These are phyloP conservation scores for Silurus aristotelis DNA, from an alignment of 2,797 vertebrate genomes.

Conservation along the genomic window DNA sequence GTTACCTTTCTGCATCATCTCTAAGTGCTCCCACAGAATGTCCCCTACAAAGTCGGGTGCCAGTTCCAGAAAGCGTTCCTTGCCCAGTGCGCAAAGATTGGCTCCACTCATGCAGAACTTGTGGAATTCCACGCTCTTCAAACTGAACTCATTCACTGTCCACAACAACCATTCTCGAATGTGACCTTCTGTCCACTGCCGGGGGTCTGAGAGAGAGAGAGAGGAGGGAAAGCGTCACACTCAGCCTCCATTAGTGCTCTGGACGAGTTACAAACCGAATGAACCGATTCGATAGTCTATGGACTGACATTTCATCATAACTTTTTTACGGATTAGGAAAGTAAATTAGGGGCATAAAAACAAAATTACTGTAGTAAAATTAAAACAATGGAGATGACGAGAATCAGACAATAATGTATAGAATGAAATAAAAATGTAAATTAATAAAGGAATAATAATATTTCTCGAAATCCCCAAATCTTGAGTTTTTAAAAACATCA, in stretches of 20 bases:
- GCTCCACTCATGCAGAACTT: constrained; percentile 95
- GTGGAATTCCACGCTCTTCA: constrained; percentile 95
- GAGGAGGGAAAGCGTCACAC: neutral
- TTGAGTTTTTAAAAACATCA: neutral
- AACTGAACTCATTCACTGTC: constrained; percentile 97
- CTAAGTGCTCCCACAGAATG: constrained; percentile 98
- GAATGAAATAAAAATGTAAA: neutral
- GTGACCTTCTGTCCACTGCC: constrained; percentile 93
- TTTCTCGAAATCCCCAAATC: neutral
- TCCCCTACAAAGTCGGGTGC: constrained; percentile 98
- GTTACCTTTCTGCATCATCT: constrained; percentile 98
- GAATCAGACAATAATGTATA: neutral
- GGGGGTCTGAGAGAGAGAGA: constrained; percentile 78
- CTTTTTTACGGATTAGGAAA: neutral
- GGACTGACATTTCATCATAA: constrained; percentile 2
- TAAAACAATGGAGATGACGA: neutral
- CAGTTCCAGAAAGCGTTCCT: constrained; percentile 95
- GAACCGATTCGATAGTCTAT: neutral
- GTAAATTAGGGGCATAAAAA: neutral
- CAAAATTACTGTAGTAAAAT: neutral
- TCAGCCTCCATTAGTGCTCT: neutral
- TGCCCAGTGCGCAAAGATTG: constrained; percentile 90
- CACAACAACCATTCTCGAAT: constrained; percentile 95
- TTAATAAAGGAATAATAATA: constrained; percentile 15
- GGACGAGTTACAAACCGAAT: constrained; percentile 3